Base-by-base conservation (phyloP, 2,888 invertebrate species). In the Aphidoletes aphidimyza region DNA sequence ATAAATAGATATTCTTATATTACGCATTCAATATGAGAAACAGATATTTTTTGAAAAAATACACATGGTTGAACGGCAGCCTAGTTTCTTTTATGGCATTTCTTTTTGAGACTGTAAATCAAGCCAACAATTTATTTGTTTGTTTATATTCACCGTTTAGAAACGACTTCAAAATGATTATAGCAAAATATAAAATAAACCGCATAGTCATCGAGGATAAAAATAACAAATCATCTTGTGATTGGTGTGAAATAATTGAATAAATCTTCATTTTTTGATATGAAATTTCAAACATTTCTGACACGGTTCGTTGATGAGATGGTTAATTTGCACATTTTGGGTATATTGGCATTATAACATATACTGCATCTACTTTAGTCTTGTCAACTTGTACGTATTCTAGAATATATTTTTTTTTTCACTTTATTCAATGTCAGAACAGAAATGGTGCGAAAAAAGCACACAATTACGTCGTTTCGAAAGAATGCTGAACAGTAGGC, bases 401-500 rank as follows among this genome's bases (percentile, higher is more conserved):
- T n/a, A n/a, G 30, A 30, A 30, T 30, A 59, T 26, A 26, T 59
- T 30, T 26, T 59, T 22, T 14, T 34, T 22, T 54, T 54, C 54
- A 22, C 26, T 26, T 22, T 78, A 36, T 3, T 78, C 81, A 81
- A 81, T 37, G 39, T 81, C 81, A 81, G 81, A 81, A 81, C 39
- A 81, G 81, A 81, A 37, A 37, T 37, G n/a, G 81, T 37, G 1
- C 3, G 14, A 17, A 69, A 81, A 37, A 37, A 37, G 81, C 81
- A 22, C 37, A 37, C 81, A n/a, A 81, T 81, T 81, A 81, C 81
- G 81, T 81, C 37, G 81, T 37, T 8, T 37, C 81, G 26, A 81
- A 37, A 37, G 81, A 81, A 81, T 81, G 81, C n/a, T 37, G 14
- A 81, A 81, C 81, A 81, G 81, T 81, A 37, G 81, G 81, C 81